phyloP scores from a whole-genome alignment of 2,797 vertebrate species.

The Pipistrellus pygmaeus region DNA sequence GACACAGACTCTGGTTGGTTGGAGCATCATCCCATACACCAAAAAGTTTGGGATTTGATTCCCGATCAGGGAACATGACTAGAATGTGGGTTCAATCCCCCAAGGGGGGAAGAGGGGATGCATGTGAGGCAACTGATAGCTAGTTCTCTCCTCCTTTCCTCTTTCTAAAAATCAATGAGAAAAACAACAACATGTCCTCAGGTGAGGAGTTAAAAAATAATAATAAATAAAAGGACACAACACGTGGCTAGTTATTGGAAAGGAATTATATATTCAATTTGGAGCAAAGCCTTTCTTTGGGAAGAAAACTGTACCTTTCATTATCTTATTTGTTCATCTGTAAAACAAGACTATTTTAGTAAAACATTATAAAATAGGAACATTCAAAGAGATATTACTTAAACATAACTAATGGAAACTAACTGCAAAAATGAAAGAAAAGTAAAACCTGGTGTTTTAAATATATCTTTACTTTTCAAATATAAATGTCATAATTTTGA shows the following conservation, averaged over 20 bases:
- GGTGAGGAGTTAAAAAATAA: neutral
- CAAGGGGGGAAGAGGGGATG: too few species aligned
- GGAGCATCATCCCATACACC: neutral
- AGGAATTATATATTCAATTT: neutral
- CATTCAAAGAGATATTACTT: neutral
- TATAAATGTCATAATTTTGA: neutral
- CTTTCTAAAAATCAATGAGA: neutral
- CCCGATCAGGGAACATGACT: neutral
- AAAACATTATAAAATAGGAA: neutral
- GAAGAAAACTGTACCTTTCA: neutral
- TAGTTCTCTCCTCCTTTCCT: neutral
- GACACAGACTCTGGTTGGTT: neutral
- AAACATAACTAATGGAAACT: neutral
- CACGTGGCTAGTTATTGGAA: neutral
- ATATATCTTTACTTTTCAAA: constrained; percentile 38
- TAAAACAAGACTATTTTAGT: constrained; percentile 10
- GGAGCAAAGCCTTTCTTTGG: neutral
- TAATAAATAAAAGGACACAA: neutral
- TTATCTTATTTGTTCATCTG: constrained; percentile 10
- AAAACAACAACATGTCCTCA: neutral
- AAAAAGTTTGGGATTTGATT: neutral
- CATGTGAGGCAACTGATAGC: neutral
- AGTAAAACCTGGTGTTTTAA: neutral
- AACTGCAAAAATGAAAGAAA: neutral
- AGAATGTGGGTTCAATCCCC: neutral